These are phyloP conservation scores for Setophaga petechia DNA, from an alignment of 2,113 vertebrate species.

Conservation along the genomic window DNA sequence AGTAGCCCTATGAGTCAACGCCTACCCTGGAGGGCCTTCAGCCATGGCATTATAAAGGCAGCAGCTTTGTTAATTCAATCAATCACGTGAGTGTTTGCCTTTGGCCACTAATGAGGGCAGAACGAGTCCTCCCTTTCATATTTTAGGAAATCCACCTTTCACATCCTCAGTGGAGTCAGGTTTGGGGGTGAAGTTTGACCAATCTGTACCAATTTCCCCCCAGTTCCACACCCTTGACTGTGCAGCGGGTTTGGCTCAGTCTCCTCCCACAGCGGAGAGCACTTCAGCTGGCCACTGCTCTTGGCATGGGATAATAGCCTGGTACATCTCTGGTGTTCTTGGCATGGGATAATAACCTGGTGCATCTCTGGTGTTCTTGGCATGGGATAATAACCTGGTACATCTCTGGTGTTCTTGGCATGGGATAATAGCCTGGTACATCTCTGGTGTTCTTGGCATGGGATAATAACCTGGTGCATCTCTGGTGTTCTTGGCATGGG, in stretches of 20 bases:
- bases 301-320: too few relatives aligned
- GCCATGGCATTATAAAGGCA: neutral
- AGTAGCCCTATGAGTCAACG: neutral
- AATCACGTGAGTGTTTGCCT: neutral
- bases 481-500: neutral
- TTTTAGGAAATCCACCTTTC: neutral
- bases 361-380: neutral
- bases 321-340: neutral
- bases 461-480: too few relatives aligned
- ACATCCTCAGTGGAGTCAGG: rapidly evolving
- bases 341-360: too few relatives aligned
- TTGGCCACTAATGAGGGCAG: neutral
- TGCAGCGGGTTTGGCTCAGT: rapidly evolving
- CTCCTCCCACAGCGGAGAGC: rapidly evolving
- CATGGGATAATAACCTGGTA: too few relatives aligned
- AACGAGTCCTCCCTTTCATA: neutral
- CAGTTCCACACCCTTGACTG: neutral
- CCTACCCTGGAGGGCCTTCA: neutral
- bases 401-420: too few relatives aligned
- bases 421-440: neutral
- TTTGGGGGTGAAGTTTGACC: neutral
- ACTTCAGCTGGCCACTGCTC: neutral
- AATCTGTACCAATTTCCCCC: neutral
- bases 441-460: neutral
- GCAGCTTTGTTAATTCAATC: neutral